phyloP scores from a whole-genome alignment of 2,113 vertebrate genomes.

The Eubucco bourcierii region DNA sequence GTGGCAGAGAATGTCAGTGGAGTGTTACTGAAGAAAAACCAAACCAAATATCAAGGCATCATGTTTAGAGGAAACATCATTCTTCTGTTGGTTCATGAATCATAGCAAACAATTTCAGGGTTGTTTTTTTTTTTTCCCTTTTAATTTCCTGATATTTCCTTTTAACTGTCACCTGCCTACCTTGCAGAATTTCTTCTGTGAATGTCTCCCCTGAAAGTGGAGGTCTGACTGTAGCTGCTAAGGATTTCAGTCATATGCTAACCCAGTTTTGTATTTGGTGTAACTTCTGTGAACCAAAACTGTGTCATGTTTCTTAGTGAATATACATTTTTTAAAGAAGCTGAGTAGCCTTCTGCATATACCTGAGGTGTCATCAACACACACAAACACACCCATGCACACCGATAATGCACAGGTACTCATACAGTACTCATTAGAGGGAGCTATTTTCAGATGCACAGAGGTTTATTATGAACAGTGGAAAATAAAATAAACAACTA shows the following conservation, averaged over 20 bases:
- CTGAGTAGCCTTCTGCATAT: not conserved
- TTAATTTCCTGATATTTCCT: not conserved
- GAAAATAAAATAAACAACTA: slow-evolving; percentile 58
- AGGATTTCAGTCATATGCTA: not conserved
- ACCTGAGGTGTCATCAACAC: not conserved
- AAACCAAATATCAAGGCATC: not conserved
- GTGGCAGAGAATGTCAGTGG: not conserved
- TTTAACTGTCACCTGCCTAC: not conserved
- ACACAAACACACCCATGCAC: not conserved
- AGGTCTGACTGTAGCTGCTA: not conserved
- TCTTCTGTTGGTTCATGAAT: not conserved
- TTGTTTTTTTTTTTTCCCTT: not conserved
- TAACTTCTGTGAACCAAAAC: not conserved
- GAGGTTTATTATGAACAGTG: slow-evolving; percentile 31
- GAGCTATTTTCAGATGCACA: slow-evolving; percentile 20
- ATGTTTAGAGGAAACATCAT: not conserved
- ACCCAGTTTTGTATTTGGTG: not conserved
- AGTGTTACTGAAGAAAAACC: not conserved
- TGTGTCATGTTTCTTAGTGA: not conserved
- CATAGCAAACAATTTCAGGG: not conserved
- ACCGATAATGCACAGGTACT: not conserved
- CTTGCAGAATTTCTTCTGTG: not conserved
- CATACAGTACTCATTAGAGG: slow-evolving; percentile 16
- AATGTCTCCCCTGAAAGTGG: not conserved
- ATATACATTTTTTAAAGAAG: not conserved